Evolutionary conservation across 2,797 vertebrate species (phyloP), one percentile per base, ranked within the genome.

Genomic region (Melopsittacus undulatus): DNA sequence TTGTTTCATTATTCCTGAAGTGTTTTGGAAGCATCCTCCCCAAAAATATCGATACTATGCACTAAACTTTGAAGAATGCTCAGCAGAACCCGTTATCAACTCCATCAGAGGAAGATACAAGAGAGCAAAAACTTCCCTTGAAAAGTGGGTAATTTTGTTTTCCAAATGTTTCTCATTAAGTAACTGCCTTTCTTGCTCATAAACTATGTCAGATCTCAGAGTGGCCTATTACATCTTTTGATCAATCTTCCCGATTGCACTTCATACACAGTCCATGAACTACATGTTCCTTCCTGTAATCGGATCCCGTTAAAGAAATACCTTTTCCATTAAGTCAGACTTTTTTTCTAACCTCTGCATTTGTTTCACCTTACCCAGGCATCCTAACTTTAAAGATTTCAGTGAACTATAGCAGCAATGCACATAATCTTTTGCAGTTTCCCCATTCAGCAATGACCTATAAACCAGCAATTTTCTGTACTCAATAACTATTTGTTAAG

Each of bases 361-460:
- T 91, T 83, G 32, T 82, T 94, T 68, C 51, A 83, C 20, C 10
- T n/a, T 82, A 29, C 14, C 29, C 56, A 48, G 40, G 75, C 22
- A 77, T 74, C 67, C 54, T 48, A 72, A 46, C 16, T 83, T 91
- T 63, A 62, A 85, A 90, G 36, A 93, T 82, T 92, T 93, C 46
- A 72, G 48, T 24, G 46, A 49, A 81, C 43, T 93, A 52, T 3
- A 63, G 36, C 54, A 93, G 36, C 40, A 83, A 64, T 14, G 27
- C 61, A 91, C 34, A 27, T 38, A 54, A 91, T 46, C 61, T 92
- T 83, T 77, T 63, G 42, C 21, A 51, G 43, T 83, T 72, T 82
- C 59, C 30, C 21, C 27, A 40, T 74, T 95, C 49, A 82, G 63
- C 54, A 81, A 36, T 52, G 49, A 63, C 43, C 30, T 38, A 63